Percentiles rank a stretch among this genome's conserved stretches.
These are phyloP conservation scores for Leptinotarsa haldemani DNA, from an alignment of 2,888 invertebrate species.

Conservation along the genomic window DNA sequence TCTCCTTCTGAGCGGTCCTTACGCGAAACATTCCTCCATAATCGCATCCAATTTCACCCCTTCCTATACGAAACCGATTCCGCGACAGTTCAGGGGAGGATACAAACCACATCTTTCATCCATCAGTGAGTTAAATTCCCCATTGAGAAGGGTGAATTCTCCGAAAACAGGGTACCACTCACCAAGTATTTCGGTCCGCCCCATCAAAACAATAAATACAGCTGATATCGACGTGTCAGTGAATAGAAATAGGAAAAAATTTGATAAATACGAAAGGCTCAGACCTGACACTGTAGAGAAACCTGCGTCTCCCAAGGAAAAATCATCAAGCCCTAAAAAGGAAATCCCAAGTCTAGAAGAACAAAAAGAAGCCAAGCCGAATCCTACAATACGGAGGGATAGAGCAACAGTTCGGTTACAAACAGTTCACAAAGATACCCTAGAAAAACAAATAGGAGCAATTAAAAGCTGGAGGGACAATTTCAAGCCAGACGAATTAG, in stretches of 20 bases:
- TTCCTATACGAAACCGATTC: conserved; percentile 54
- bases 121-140: conserved; percentile 73
- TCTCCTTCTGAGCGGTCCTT: conserved; percentile 68
- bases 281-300: conserved; percentile 32
- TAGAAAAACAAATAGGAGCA: conserved; percentile 54
- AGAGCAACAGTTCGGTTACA: conserved; percentile 80
- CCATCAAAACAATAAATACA: conserved; percentile 83
- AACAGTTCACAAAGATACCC: conserved; percentile 68
- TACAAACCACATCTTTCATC: conserved; percentile 82
- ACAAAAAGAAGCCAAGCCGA: conserved; percentile 63
- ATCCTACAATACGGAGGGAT: conserved; percentile 74
- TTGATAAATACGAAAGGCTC: conserved; percentile 52
- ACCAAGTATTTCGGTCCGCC: conserved; percentile 70
- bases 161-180: conserved; percentile 68
- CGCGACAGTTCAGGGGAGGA: conserved; percentile 64
- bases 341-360: conserved; percentile 58
- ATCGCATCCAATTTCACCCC: conserved; percentile 57
- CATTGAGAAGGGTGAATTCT: conserved; percentile 68
- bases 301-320: conserved; percentile 14
- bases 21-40: conserved; percentile 69
- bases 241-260: conserved; percentile 69
- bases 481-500: conserved; percentile 70
- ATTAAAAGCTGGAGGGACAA: conserved; percentile 73
- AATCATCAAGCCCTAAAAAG: conserved; percentile 35
- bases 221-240: conserved; percentile 88